Base-by-base conservation (phyloP, 2,888 invertebrate species). In the Ormyrus thymus region DNA sequence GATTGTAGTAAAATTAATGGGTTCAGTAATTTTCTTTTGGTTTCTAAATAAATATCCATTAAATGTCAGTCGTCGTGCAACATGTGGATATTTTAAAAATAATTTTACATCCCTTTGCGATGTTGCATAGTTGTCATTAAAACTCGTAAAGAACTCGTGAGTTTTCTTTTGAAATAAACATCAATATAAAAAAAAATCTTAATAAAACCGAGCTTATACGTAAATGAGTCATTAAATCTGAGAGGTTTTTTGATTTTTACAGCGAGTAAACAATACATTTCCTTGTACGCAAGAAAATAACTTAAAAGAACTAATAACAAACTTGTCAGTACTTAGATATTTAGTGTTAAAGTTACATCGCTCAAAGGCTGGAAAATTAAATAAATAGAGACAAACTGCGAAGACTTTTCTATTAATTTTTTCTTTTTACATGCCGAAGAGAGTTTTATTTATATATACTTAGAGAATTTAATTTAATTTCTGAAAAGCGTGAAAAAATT, bases 241-340 rank as follows among this genome's bases (percentile, higher is more conserved):
- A 3, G 29, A 29, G 29, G 29, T 29, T 29, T 29, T 29, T 29
- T 29, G 3, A 29, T 29, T 29, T 29, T 29, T 29, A 29, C 29
- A 29, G 29, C 29, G 29, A 29, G 29, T 29, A 29, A 29, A 29
- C 29, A 29, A 29, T 3, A 29, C 29, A 4, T 29, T 29, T 29
- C 29, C 29, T 29, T 29, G 2, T 29, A 29, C 29, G 4, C 29
- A 29, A 29, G 29, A 29, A 29, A 29, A 29, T 15, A 72, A 59
- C 11, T 10, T n/a, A 71, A 56, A 13, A 61, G 13, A 61, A 55
- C 11, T 6, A 46, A 72, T 9, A 15, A 29, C 56, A 50, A 74
- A 59, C 29, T 72, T 78, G 8, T 72, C 55, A 55, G 79, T 75
- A 79, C 61, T 75, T 79, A 79, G 79, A 75, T 79, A 70, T 55